Conservation (phyloP, 2,888 invertebrate species). For the Parnassius apollo region DNA sequence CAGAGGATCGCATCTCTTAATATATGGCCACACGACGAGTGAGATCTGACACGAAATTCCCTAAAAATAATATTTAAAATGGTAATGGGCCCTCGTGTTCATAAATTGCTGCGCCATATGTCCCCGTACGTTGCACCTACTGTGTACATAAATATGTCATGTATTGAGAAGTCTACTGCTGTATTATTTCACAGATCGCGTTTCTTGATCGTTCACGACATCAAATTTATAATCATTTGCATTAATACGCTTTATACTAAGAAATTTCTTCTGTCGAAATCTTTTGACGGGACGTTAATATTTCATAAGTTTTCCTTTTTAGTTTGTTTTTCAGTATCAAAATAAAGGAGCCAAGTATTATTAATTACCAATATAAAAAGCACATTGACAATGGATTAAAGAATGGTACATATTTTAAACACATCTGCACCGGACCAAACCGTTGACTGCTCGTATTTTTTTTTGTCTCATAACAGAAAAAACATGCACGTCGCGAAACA, state of each 20-base stretch:
- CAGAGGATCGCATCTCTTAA: conserved; percentile 79
- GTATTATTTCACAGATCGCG: conserved; percentile 50
- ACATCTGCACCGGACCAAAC: too few relatives aligned
- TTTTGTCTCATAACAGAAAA: too few relatives aligned
- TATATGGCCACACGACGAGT: conserved; percentile 75
- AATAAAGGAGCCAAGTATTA: too few relatives aligned
- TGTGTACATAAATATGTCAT: conserved; percentile 80
- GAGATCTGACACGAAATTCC: conserved; percentile 81
- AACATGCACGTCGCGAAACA: too few relatives aligned
- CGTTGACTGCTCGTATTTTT: too few relatives aligned
- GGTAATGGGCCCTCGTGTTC: conserved; percentile 78
- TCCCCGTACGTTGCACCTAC: conserved; percentile 75
- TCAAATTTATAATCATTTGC: conserved; percentile 15
- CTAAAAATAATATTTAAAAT: conserved; percentile 82
- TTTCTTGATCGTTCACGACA: conserved; percentile 54
- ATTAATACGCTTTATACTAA: not conserved
- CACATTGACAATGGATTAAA: too few relatives aligned
- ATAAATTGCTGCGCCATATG: conserved; percentile 81
- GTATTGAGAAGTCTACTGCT: conserved; percentile 69
- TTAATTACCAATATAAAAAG: too few relatives aligned
- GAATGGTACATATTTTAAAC: too few relatives aligned
- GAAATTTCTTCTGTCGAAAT: too few relatives aligned
- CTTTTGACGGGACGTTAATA: too few relatives aligned
- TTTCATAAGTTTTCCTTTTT: too few relatives aligned
- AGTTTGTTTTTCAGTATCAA: too few relatives aligned